Base-by-base conservation (phyloP, 2,113 vertebrate species). In the Ochotona curzoniae region DNA sequence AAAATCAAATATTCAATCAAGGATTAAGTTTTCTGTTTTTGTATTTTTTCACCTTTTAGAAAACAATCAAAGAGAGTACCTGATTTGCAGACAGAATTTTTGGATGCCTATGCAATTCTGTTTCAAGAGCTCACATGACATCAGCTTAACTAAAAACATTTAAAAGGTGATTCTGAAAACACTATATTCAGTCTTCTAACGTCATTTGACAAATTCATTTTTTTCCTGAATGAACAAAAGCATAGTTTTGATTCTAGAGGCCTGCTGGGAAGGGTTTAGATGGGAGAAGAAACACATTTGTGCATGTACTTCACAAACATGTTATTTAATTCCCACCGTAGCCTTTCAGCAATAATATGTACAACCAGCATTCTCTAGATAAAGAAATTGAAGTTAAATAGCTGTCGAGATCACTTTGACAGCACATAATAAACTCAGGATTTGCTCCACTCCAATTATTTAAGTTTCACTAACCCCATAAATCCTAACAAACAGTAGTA, bases 261-360 rank as follows among this genome's bases (percentile, higher is more conserved):
- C 54, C 18, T 51, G 8, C 1, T 3, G 84, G 30, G 44, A 79
- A 49, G 17, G 7, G 0, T 23, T 15, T 5, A 64, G 35, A 28
- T 38, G 18, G 28, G 21, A 71, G 17, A 51, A 84, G 23, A 88
- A 93, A 80, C 18, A 30, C 7, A 30, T 61, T 18, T 6, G 0
- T 64, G 28, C 6, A 20, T 73, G 12, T 7, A 78, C n/a, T 54
- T 82, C 73, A 90, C 5, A 83, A 20, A 47, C 35, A 30, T 75
- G 89, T 91, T 47, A 93, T 57, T 49, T 94, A 47, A 25, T 79
- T 92, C 28, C 86, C 91, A 64, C 28, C 73, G 60, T 0, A 95
- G 30, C 8, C 5, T 28, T 28, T 69, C 54, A 7, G 17, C 25
- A 86, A 76, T 49, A 26, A 44, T 38, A 35, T 14, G 38, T n/a